Percentiles rank a stretch among this genome's conserved stretches.
These are phyloP conservation scores for Chrysolophus pictus DNA, from an alignment of 2,797 vertebrate genomes.

Conservation along the genomic window DNA sequence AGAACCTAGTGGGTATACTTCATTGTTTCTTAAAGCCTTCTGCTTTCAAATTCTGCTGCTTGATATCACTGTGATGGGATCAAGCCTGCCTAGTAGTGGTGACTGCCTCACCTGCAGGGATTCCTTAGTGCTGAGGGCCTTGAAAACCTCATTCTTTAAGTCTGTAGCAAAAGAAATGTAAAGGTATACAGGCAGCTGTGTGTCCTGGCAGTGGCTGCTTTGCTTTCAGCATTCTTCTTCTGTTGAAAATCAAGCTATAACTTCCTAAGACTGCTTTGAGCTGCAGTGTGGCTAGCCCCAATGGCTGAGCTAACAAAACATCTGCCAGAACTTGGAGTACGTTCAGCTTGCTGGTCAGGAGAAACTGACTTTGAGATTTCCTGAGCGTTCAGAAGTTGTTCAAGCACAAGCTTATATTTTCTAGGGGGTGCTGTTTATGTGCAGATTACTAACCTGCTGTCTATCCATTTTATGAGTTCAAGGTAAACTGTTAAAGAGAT, in stretches of 20 bases:
- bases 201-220: neutral
- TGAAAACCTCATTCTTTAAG: no score
- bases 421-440: neutral
- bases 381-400: neutral
- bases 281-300: neutral
- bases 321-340: neutral
- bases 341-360: neutral
- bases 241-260: neutral
- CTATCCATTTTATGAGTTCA: fast-evolving
- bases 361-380: neutral
- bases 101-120: neutral
- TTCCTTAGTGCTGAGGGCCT: neutral
- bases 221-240: neutral
- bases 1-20: neutral
- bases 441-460: neutral
- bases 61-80: neutral
- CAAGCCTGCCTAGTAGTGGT: neutral
- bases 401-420: neutral
- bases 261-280: neutral
- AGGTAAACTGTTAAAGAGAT: neutral
- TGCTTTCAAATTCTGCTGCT: neutral
- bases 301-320: neutral
- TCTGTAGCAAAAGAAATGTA: neutral
- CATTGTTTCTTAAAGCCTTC: neutral
- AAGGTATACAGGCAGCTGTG: neutral